Base-by-base conservation (phyloP, 92 coral and sea anemone genomes). In the Siderastrea radians region DNA sequence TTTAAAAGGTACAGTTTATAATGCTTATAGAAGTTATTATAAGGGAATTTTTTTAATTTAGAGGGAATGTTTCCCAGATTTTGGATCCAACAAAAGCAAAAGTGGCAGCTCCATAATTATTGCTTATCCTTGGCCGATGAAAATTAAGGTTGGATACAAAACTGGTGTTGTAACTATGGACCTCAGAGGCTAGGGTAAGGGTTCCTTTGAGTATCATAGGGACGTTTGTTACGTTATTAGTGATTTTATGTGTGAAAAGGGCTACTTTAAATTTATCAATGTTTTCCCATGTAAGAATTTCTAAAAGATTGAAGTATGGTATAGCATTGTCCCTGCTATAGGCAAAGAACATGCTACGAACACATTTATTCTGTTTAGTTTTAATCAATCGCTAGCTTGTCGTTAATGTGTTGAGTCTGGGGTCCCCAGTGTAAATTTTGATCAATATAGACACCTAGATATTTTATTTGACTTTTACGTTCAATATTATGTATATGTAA, bases 41-140 rank as follows among this genome's bases (percentile, higher is more conserved):
- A 61, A 1, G 80, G 73, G 16, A 15, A n/a, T n/a, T n/a, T 58
- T 84, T 89, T 89, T 8, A 89, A 62, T 50, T 68, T 19, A 11
- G 49, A 53, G 45, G 89, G 89, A 45, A 83, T 76, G 6, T 72
- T 57, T 84, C 86, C 89, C 89, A 89, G 78, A 89, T 47, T 84
- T 83, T 84, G 6, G 89, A 76, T 46, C 69, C 89, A 47, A n/a
- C 72, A 46, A 53, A 83, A 75, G 72, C 49, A 66, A 89, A 89
- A 19, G 73, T 67, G 63, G 68, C 74, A 68, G 78, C 74, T 14
- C 90, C 93, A 79, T 49, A 79, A 74, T 81, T 90, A 17, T 89
- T 85, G 17, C 80, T 73, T 52, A 77, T 67, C 59, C 82, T 53
- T 71, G 86, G 84, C 47, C 90, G 44, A 44, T 83, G 54, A 6